Conservation (phyloP, 2,888 invertebrate species). For the Acrobasis consociella region DNA sequence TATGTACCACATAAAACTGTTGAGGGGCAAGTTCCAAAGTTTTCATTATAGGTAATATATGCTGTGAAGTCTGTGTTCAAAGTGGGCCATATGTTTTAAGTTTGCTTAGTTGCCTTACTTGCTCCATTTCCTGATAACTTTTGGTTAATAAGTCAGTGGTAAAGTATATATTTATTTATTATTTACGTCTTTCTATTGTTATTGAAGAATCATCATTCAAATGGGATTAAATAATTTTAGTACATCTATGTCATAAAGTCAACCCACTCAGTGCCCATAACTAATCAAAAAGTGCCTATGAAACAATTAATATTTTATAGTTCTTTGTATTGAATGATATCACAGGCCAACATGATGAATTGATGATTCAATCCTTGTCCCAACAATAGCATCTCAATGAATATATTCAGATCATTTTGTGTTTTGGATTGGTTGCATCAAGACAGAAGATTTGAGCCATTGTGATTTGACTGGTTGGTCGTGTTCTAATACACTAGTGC, state of each 20-base stretch:
- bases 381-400: not conserved
- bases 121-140: too few relatives aligned
- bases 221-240: not conserved
- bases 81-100: too few relatives aligned
- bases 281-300: slow-evolving; percentile 3
- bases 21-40: too few relatives aligned
- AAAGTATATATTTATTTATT: too few relatives aligned
- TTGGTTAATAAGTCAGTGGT: too few relatives aligned
- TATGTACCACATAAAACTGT: too few relatives aligned
- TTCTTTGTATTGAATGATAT: slow-evolving; percentile 14
- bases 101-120: too few relatives aligned
- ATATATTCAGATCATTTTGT: not conserved
- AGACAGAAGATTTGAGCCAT: not conserved
- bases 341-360: not conserved
- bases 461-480: too few relatives aligned
- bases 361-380: slow-evolving; percentile 11
- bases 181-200: too few relatives aligned
- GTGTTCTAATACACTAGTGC: too few relatives aligned
- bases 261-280: slow-evolving; percentile 2
- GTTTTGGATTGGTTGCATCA: not conserved
- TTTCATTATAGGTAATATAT: too few relatives aligned
- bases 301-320: slow-evolving; percentile 11
- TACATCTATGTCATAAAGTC: not conserved
- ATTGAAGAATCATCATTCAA: not conserved
- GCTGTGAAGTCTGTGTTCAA: too few relatives aligned